Evolutionary conservation across 2,113 vertebrate genomes (phyloP), one percentile per base, ranked within the genome.

Genomic region (Atherinomorus stipes): DNA sequence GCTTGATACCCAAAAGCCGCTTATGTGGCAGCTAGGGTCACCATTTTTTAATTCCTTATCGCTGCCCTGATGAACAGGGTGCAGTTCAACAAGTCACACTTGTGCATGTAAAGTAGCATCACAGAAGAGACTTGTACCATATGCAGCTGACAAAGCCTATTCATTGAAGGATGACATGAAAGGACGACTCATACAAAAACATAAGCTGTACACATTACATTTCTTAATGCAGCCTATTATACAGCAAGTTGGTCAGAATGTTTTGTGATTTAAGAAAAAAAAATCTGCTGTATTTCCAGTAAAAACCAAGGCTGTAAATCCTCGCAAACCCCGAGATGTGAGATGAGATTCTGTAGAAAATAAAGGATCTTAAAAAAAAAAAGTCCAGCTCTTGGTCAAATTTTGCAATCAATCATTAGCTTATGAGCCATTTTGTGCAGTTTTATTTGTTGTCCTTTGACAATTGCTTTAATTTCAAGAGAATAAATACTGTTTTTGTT

Each of bases 1-100:
- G 70, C 61, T 74, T 77, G 60, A 86, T 71, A 80, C 71, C 78
- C 57, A 12, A 90, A 91, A 89, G 80, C 85, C 23, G 84, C 85
- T 92, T 87, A 91, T 62, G 31, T 57, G 57, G 69, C 53, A 67
- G 75, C 62, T 40, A 73, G 62, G 79, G 87, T 88, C 85, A 68
- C 49, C 60, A 11, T 66, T 71, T 67, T 81, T 78, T 74, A 85
- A 84, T 80, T 90, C 73, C 84, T 69, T 63, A 87, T 83, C 76
- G 69, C 22, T 9, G 25, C 40, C 66, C 42, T 67, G 23, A 0
- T 59, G 61, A 80, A 56, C 60, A 49, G 70, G 80, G 80, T 75
- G 79, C 79, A 77, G 73, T 78, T 79, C 50, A 83, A 84, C 53
- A 67, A 78, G 75, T 76, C 75, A 74, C n/a, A 64, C 72, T 56